Percentiles rank a stretch among this genome's conserved stretches.
Conservation (phyloP, 2,797 vertebrate genomes). For the Hozukius guyotensis region DNA sequence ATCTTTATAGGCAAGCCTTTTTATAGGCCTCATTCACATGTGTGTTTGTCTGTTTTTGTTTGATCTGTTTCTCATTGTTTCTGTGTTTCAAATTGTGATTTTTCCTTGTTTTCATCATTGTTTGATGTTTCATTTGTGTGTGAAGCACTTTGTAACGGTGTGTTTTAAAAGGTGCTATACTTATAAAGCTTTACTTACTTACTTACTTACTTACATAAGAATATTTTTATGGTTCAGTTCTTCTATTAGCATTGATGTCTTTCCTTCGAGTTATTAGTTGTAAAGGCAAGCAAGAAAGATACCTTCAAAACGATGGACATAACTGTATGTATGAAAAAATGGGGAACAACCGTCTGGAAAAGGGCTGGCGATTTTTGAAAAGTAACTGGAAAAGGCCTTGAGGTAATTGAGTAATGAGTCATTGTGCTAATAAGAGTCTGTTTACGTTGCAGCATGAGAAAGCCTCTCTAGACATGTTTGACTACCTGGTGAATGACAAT, state of each 20-base stretch:
- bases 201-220: background rate
- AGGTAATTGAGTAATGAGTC: background rate
- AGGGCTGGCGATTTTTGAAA: background rate
- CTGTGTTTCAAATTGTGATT: no score
- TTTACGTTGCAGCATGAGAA: constrained; percentile 86
- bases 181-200: no score
- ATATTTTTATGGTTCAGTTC: background rate
- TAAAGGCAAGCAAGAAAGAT: background rate
- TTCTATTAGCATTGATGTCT: background rate
- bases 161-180: no score
- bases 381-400: background rate
- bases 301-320: background rate
- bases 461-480: constrained; percentile 92
- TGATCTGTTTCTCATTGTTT: no score
- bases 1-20: no score
- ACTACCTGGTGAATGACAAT: constrained; percentile 89
- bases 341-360: background rate
- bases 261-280: background rate
- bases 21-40: no score
- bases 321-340: background rate
- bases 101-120: no score
- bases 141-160: no score
- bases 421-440: background rate
- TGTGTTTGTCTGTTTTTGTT: no score
- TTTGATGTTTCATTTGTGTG: no score